Evolutionary conservation across 2,797 vertebrate species (phyloP), one percentile per base, ranked within the genome.

Genomic region (Graptemys geographica): DNA sequence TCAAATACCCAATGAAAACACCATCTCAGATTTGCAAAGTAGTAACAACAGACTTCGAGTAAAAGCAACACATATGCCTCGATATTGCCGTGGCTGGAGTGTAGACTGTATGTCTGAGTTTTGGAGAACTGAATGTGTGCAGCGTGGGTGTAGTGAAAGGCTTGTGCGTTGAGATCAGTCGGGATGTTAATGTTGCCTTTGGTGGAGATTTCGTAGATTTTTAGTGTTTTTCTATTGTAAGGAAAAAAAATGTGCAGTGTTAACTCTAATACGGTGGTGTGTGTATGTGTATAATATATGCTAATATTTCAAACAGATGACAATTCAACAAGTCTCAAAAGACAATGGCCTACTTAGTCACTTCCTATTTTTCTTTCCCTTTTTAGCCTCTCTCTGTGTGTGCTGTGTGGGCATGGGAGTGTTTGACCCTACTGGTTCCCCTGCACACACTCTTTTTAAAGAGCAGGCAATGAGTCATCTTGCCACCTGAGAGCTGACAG

Each of bases 141-240:
- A 47, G 81, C 15, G 69, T 31, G 65, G 83, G 59, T 13, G 1
- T 72, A 92, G 94, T 59, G 79, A 62, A 72, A 72, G 41, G 6
- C 82, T 88, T 94, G 94, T 95, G 93, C 3, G 1, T 51, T 72
- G 88, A 91, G 94, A 92, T 84, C 94, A 69, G 84, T 76, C 0
- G 11, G 49, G 41, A 16, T 87, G 47, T 89, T 74, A 65, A 5
- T 62, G 80, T 69, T 41, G 37, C 19, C 65, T 37, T 11, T n/a
- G 18, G 6, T n/a, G 33, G 65, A 69, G 65, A 37, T 69, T 72
- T 89, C 55, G 72, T 89, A 0, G 0, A 55, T 47, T 53, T 83
- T 94, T 18, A 3, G 56, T n/a, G 13, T 86, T n/a, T 53, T 92
- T 62, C 52, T 90, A 28, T 62, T 69, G 65, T 69, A 69, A 69